Evolutionary conservation across 2,888 invertebrate species (phyloP).

Genomic region (Eulithis prunata): DNA sequence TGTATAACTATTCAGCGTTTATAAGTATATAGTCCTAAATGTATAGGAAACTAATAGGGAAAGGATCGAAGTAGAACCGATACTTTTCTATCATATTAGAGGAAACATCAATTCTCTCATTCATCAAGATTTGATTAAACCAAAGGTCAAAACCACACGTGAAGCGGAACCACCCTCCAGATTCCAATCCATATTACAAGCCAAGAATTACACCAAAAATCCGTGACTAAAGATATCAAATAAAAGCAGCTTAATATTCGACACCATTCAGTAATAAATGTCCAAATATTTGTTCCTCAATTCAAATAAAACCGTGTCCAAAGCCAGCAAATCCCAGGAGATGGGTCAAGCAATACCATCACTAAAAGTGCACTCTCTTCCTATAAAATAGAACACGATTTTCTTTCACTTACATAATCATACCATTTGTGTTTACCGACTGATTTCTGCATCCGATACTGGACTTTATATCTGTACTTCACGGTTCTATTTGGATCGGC

Average conservation of each 20-base stretch:
- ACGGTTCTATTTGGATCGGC: conserved; percentile 21
- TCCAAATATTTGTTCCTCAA: conserved; percentile 82
- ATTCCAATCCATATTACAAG: conserved; percentile 55
- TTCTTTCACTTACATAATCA: conserved; percentile 44
- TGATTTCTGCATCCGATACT: conserved; percentile 24
- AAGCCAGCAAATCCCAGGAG: conserved; percentile 76
- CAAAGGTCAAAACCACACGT: conserved; percentile 26
- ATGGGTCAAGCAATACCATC: conserved; percentile 66
- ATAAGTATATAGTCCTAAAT: too few relatives aligned
- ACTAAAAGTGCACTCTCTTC: conserved; percentile 41
- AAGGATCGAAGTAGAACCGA: neutral
- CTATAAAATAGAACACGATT: conserved; percentile 43
- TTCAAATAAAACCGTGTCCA: conserved; percentile 82
- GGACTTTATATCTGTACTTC: conserved; percentile 37
- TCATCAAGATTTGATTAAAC: conserved; percentile 24
- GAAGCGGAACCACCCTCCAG: conserved; percentile 32
- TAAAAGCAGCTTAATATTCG: conserved; percentile 78
- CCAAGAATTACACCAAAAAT: conserved; percentile 49
- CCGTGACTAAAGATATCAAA: conserved; percentile 71
- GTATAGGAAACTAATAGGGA: neutral
- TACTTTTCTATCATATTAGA: too few relatives aligned
- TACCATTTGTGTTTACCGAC: conserved; percentile 40
- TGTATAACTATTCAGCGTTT: too few relatives aligned
- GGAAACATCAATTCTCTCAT: neutral
- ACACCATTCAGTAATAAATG: conserved; percentile 78